phyloP scores from a whole-genome alignment of 2,797 vertebrate species.

The Enteromius treurensis region DNA sequence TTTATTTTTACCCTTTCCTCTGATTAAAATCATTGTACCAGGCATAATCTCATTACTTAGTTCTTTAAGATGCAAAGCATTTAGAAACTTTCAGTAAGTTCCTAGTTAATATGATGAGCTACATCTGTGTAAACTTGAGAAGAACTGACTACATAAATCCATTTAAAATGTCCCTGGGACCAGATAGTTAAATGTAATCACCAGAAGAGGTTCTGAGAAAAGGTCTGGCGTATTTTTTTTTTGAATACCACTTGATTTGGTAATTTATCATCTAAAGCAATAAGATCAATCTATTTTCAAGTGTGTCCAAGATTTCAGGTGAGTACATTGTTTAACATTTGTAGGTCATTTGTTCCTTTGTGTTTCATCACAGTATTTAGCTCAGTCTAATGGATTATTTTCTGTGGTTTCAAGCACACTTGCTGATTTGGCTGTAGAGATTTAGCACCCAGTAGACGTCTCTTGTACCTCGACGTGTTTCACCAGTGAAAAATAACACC shows the following conservation, averaged over 20 bases:
- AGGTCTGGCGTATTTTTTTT: neutral
- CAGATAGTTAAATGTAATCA: conserved; percentile 8
- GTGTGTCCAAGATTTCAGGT: neutral
- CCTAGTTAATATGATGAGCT: neutral
- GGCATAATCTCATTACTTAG: neutral
- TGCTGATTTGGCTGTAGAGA: conserved; percentile 31
- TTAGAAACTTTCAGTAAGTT: conserved; percentile 8
- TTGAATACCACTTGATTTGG: conserved; percentile 3
- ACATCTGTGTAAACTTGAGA: conserved; percentile 17
- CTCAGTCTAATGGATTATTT: conserved; percentile 9
- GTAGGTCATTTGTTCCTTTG: conserved; percentile 17
- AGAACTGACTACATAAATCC: neutral
- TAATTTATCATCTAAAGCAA: neutral
- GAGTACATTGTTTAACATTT: neutral
- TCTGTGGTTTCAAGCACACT: conserved; percentile 42
- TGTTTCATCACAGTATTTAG: conserved; percentile 17
- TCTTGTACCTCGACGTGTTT: conserved; percentile 32
- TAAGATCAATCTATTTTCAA: neutral
- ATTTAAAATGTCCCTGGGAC: conserved; percentile 25
- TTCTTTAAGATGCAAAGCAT: neutral
- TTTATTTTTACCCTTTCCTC: neutral
- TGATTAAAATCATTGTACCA: neutral
- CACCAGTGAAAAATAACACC: conserved; percentile 64
- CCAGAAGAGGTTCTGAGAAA: conserved; percentile 8
- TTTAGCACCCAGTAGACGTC: neutral